Conservation (phyloP, 2,888 invertebrate species). For the Drosophila demipolita region DNA sequence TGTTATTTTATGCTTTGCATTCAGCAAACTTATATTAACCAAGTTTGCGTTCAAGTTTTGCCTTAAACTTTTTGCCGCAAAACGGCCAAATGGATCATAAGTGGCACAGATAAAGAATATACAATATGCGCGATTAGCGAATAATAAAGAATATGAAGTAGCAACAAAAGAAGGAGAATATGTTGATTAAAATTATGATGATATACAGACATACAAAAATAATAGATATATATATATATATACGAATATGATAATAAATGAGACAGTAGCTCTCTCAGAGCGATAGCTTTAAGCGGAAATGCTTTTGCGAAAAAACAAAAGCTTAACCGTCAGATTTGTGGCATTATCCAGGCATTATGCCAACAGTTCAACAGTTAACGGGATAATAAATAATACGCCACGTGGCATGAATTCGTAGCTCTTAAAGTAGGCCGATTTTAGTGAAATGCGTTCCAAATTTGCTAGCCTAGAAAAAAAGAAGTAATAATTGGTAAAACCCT, state of each 20-base stretch:
- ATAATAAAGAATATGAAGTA: constrained; percentile 6
- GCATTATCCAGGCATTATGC: background rate
- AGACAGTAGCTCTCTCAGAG: background rate
- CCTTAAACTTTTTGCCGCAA: constrained; percentile 21
- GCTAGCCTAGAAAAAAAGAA: background rate
- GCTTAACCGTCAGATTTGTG: constrained; percentile 23
- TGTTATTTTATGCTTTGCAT: constrained; percentile 7
- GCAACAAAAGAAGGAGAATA: background rate
- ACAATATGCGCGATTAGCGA: constrained; percentile 25
- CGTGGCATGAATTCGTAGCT: background rate
- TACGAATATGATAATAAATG: constrained; percentile 30
- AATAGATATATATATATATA: background rate
- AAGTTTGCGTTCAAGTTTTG: constrained; percentile 34
- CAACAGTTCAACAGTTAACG: background rate
- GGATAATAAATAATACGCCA: constrained; percentile 1
- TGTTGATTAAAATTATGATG: constrained; percentile 7
- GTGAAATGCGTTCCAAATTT: background rate
- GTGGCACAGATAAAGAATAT: constrained; percentile 43
- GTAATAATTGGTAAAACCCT: background rate
- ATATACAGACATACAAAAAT: background rate
- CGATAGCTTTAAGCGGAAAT: constrained; percentile 48
- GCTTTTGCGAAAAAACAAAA: constrained; percentile 29
- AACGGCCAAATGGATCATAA: constrained; percentile 44
- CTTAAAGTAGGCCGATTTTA: background rate
- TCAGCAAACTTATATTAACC: constrained; percentile 29